Conservation (phyloP, 1,140 invertebrate genomes). For the Listronotus bonariensis region DNA sequence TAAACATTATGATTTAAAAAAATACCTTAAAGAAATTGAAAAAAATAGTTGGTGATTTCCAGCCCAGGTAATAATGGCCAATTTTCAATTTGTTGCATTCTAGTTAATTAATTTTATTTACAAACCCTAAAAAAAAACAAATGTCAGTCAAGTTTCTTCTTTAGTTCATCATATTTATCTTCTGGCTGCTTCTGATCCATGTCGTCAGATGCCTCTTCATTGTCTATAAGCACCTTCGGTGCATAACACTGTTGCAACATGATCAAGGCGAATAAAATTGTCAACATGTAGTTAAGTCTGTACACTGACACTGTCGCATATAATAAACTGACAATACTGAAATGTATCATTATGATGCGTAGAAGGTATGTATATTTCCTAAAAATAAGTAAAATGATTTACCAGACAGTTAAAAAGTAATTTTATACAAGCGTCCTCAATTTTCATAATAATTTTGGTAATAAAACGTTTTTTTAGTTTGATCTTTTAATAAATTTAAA, state of each 20-base stretch:
- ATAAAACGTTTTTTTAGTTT: too few relatives aligned
- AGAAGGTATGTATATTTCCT: slow-evolving; percentile 60
- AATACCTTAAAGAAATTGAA: too few relatives aligned
- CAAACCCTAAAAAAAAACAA: slow-evolving; percentile 7
- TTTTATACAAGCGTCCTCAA: too few relatives aligned
- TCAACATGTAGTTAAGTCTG: slow-evolving; percentile 62
- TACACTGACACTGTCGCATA: slow-evolving; percentile 62
- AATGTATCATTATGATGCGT: slow-evolving; percentile 57
- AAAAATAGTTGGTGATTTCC: too few relatives aligned
- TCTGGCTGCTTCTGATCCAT: slow-evolving; percentile 3
- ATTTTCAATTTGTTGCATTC: too few relatives aligned
- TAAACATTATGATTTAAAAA: too few relatives aligned
- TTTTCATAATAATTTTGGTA: too few relatives aligned
- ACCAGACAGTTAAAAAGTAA: too few relatives aligned
- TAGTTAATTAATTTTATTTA: too few relatives aligned
- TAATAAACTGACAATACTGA: slow-evolving; percentile 59
- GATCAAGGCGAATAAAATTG: slow-evolving; percentile 59
- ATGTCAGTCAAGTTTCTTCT: slow-evolving; percentile 30
- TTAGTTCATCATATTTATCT: slow-evolving; percentile 34
- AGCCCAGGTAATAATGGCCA: too few relatives aligned
- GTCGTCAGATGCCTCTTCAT: background rate
- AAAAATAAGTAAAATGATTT: slow-evolving; percentile 40
- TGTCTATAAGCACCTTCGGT: slow-evolving; percentile 20
- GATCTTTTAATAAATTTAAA: too few relatives aligned
- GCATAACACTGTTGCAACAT: slow-evolving; percentile 60